These are phyloP conservation scores for Xiphophorus maculatus DNA, from an alignment of 2,113 vertebrate species.

Conservation along the genomic window DNA sequence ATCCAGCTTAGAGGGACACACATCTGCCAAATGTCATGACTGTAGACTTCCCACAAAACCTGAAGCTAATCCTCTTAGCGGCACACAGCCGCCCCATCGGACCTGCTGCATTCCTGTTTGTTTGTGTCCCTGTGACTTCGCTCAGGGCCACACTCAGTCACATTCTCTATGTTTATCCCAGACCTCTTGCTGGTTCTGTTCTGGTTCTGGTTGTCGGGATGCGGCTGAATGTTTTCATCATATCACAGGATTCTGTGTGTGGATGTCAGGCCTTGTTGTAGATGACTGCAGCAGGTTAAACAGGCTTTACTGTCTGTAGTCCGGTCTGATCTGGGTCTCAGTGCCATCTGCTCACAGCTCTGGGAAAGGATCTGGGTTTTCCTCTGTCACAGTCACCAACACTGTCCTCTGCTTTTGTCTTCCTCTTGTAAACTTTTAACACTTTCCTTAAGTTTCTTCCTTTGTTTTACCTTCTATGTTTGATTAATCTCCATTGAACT, in stretches of 20 bases:
- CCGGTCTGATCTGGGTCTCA: slow-evolving; percentile 57
- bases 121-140: slow-evolving; percentile 25
- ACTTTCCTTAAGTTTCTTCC: not conserved
- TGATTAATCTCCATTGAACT: slow-evolving; percentile 3
- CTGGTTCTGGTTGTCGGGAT: slow-evolving; percentile 12
- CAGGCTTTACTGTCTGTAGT: slow-evolving; percentile 47
- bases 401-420: not conserved
- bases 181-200: not conserved
- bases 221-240: not conserved
- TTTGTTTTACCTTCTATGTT: not conserved
- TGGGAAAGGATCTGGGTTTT: slow-evolving; percentile 26
- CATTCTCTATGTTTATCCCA: slow-evolving; percentile 1
- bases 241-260: slow-evolving; percentile 2
- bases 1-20: slow-evolving; percentile 19
- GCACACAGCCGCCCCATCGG: slow-evolving; percentile 42
- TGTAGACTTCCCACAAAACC: slow-evolving; percentile 52
- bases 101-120: slow-evolving; percentile 57
- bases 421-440: not conserved
- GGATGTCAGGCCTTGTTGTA: slow-evolving; percentile 18
- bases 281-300: slow-evolving; percentile 44
- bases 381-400: slow-evolving; percentile 18
- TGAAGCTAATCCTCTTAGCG: slow-evolving; percentile 71
- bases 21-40: slow-evolving; percentile 34
- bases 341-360: slow-evolving; percentile 67
- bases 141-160: slow-evolving; percentile 9